Base-by-base conservation (phyloP, 2,113 vertebrate genomes). In the Polypterus bichir region DNA sequence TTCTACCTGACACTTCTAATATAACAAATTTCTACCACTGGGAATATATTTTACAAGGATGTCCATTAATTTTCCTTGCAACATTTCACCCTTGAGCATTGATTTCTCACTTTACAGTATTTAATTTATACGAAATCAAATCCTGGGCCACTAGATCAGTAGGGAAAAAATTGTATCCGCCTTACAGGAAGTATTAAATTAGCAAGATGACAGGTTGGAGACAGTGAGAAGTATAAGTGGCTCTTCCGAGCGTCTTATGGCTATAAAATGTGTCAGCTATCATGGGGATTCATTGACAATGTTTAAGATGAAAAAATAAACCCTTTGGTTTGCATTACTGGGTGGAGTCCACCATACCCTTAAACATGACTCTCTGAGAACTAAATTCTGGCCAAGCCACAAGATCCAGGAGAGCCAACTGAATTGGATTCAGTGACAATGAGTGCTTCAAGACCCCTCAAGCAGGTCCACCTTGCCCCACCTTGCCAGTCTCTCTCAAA, bases 71-170 rank as follows among this genome's bases (percentile, higher is more conserved):
- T 77, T 47, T 73, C 77, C 71, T 74, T 69, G 71, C 77, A 76
- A 70, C 71, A 72, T 66, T 52, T 11, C n/a, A 9, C 59, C 52
- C 55, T 44, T 48, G 48, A 60, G 72, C 72, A 76, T 64, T 51
- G 58, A 66, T 81, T 82, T 80, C 84, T 86, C 75, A 73, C 72
- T 75, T 88, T 84, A 86, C 72, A 72, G 70, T 80, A 73, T 75
- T 81, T 84, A 76, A 85, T 83, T 78, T 77, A 82, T 72, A 57
- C 66, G 75, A 81, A 87, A 85, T 81, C 75, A 84, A 87, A 79
- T 72, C 76, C 62, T 64, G 81, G 73, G 73, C 68, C 64, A 68
- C 69, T 7, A 61, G 46, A 68, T 60, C 69, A 56, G 64, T 66
- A 74, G 62, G 64, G 27, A 27, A 75, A 52, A 57, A 53, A 54